Conservation (phyloP, 35 echinoderm and acorn worm species). For the Lytechinus variegatus region DNA sequence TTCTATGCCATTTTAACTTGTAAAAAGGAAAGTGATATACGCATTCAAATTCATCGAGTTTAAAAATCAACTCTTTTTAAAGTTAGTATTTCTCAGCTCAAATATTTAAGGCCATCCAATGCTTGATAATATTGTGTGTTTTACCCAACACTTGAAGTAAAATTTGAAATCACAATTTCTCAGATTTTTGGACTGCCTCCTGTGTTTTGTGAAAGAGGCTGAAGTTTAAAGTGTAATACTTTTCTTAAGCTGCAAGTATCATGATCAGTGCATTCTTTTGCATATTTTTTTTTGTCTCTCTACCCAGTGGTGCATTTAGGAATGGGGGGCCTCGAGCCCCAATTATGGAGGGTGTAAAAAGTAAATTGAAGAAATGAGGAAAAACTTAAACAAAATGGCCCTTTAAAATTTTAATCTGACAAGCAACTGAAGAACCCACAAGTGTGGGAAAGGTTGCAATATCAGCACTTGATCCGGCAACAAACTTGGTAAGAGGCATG, state of each 20-base stretch:
- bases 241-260: background rate
- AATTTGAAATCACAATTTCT: background rate
- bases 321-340: no score
- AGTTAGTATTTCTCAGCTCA: background rate
- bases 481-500: no score
- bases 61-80: background rate
- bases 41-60: background rate
- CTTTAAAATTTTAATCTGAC: no score
- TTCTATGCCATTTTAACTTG: background rate
- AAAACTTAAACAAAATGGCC: no score
- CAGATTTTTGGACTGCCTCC: background rate
- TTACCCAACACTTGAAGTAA: background rate
- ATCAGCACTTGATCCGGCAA: no score
- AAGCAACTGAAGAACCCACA: no score
- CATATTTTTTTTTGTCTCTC: background rate
- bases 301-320: no score
- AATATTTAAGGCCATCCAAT: background rate
- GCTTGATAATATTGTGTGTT: background rate
- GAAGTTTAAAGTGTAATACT: background rate
- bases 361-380: no score
- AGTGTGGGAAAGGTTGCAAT: no score
- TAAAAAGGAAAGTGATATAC: background rate
- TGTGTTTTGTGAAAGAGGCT: background rate
- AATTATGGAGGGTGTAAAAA: no score
- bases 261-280: background rate